These are phyloP conservation scores for Litoditis marina DNA, from an alignment of 2,888 invertebrate species.

Conservation along the genomic window DNA sequence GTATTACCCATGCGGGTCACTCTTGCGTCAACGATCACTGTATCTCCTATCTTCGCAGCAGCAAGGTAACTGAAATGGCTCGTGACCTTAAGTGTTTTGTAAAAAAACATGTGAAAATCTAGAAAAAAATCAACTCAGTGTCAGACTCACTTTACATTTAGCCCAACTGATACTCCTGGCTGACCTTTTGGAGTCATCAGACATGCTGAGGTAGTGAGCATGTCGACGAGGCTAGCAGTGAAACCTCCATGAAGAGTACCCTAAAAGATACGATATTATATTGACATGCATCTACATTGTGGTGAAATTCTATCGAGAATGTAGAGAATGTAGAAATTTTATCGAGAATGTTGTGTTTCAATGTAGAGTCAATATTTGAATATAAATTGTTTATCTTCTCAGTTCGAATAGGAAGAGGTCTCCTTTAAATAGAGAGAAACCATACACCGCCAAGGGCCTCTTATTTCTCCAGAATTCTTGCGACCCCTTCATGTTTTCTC, in stretches of 20 bases:
- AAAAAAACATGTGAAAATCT: background rate
- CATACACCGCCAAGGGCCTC: too few relatives aligned
- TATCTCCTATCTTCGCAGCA: constrained; percentile 76
- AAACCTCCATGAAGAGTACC: constrained; percentile 54
- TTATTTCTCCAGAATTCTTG: too few relatives aligned
- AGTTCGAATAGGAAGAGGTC: too few relatives aligned
- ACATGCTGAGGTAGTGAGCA: constrained; percentile 54
- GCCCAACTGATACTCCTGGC: constrained; percentile 80
- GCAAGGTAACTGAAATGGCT: constrained; percentile 74
- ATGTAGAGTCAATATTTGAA: too few relatives aligned
- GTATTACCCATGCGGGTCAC: constrained; percentile 75
- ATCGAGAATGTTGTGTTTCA: too few relatives aligned
- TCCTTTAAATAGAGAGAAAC: too few relatives aligned
- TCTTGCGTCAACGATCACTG: constrained; percentile 75
- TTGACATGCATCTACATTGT: background rate
- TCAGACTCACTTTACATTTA: constrained; percentile 78
- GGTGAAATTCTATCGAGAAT: too few relatives aligned
- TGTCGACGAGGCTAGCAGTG: constrained; percentile 54
- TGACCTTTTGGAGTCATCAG: constrained; percentile 63
- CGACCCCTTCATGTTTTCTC: too few relatives aligned
- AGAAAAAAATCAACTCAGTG: background rate
- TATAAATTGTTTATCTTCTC: too few relatives aligned
- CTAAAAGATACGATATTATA: background rate
- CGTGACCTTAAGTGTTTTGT: too few relatives aligned
- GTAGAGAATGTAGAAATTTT: too few relatives aligned